Evolutionary conservation across 2,888 invertebrate genomes (phyloP).

Genomic region (Helobdella robusta): DNA sequence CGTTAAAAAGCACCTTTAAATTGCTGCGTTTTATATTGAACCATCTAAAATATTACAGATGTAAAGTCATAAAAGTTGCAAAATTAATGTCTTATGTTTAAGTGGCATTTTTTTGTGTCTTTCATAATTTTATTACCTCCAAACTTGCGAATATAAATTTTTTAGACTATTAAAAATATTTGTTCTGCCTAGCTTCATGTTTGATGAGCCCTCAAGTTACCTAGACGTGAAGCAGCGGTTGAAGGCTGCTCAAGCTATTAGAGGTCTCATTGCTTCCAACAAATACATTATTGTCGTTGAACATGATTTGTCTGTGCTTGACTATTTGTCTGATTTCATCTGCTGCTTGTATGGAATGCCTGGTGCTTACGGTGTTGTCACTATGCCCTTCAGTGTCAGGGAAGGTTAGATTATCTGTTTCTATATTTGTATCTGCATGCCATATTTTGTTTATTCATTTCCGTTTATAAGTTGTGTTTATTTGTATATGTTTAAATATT

Average conservation of each 20-base stretch:
- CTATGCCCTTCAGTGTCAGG: constrained; percentile 97
- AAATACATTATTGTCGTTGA: constrained; percentile 99
- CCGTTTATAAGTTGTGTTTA: not conserved
- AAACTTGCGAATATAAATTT: no score
- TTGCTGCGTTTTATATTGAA: no score
- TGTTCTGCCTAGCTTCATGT: constrained; percentile 68
- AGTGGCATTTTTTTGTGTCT: not conserved
- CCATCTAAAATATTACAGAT: no score
- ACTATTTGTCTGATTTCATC: constrained; percentile 96
- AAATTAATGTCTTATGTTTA: not conserved
- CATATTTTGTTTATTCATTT: not conserved
- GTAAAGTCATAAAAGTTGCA: not conserved
- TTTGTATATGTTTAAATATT: not conserved
- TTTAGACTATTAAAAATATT: no score
- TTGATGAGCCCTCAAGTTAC: constrained; percentile 97
- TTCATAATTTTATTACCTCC: not conserved
- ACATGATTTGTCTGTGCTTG: constrained; percentile 94
- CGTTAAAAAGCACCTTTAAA: no score
- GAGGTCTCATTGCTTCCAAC: constrained; percentile 77
- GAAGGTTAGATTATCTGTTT: constrained; percentile 62
- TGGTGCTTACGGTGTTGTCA: constrained; percentile 97
- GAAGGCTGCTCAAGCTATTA: constrained; percentile 87
- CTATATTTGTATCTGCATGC: not conserved
- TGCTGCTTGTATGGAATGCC: constrained; percentile 96
- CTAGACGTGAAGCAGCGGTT: constrained; percentile 95